Conservation (phyloP, 1,140 invertebrate genomes). For the Meloidogyne exigua region DNA sequence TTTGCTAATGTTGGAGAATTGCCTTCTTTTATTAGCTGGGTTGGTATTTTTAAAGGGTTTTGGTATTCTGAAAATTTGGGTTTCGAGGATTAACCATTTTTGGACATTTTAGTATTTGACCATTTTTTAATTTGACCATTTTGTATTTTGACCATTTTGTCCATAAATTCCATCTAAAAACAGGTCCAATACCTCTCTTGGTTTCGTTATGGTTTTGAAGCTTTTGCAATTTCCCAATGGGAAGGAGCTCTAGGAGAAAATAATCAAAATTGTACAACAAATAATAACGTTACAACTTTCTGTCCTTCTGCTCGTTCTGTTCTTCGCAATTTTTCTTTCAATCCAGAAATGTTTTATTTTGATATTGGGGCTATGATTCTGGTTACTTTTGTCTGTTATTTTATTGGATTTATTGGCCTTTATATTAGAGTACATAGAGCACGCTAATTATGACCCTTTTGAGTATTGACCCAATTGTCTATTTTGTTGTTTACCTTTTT, state of each 20-base stretch:
- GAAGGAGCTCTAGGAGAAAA: slow-evolving; percentile 7
- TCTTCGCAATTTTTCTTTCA: slow-evolving; percentile 47
- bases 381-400: slow-evolving; percentile 52
- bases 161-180: too few relatives aligned
- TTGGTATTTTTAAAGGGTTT: neutral
- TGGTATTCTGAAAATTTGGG: neutral
- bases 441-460: slow-evolving; percentile 32
- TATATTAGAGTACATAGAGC: slow-evolving; percentile 47
- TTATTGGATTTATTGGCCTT: slow-evolving; percentile 55
- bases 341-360: slow-evolving; percentile 38
- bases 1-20: slow-evolving; percentile 58
- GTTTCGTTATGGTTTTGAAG: slow-evolving; percentile 63
- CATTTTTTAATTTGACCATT: neutral
- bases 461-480: too few relatives aligned
- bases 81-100: too few relatives aligned
- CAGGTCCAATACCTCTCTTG: slow-evolving; percentile 60
- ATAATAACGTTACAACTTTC: neutral
- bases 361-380: slow-evolving; percentile 47
- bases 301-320: slow-evolving; percentile 33
- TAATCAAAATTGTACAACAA: neutral
- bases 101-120: too few relatives aligned
- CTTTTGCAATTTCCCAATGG: slow-evolving; percentile 61
- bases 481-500: neutral
- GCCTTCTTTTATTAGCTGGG: slow-evolving; percentile 55
- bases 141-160: neutral